Conservation (phyloP, 2,113 vertebrate genomes). For the Microcebus tavaratra region DNA sequence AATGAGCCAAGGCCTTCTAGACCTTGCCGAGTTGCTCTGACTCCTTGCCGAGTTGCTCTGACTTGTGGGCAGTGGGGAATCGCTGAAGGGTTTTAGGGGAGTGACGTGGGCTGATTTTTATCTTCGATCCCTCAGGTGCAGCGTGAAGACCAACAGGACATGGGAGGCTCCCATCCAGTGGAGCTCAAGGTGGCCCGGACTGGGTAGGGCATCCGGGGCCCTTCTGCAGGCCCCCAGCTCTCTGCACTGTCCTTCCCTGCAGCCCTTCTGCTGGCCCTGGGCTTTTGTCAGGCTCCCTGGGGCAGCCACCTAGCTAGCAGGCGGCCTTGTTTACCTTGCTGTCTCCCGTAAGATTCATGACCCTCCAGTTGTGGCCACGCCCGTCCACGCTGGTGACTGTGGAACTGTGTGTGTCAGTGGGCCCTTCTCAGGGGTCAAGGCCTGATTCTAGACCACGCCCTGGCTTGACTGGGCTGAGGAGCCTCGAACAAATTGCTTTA, state of each 20-base stretch:
- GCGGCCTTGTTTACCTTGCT: not conserved
- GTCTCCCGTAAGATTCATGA: not conserved
- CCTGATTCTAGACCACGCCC: not conserved
- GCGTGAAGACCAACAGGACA: not conserved
- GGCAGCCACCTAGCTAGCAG: not conserved
- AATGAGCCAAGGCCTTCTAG: not conserved
- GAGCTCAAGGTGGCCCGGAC: not conserved
- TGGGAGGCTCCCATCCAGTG: accelerated
- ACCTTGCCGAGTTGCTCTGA: too few species aligned
- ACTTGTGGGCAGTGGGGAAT: too few species aligned
- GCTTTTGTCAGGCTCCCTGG: not conserved
- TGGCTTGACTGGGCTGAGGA: not conserved
- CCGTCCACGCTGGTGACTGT: not conserved
- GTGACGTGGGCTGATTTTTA: not conserved
- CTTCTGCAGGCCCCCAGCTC: not conserved
- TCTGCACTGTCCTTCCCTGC: not conserved
- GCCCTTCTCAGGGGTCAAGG: not conserved
- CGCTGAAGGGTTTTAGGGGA: not conserved
- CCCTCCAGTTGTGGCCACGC: not conserved
- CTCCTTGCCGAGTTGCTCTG: not conserved
- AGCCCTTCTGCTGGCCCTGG: not conserved
- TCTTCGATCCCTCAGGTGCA: not conserved
- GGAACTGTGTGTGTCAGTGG: not conserved
- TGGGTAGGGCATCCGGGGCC: too few species aligned
- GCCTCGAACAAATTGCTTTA: not conserved